Evolutionary conservation across 1,140 invertebrate species (phyloP).

Genomic region (Lepidurus apus): DNA sequence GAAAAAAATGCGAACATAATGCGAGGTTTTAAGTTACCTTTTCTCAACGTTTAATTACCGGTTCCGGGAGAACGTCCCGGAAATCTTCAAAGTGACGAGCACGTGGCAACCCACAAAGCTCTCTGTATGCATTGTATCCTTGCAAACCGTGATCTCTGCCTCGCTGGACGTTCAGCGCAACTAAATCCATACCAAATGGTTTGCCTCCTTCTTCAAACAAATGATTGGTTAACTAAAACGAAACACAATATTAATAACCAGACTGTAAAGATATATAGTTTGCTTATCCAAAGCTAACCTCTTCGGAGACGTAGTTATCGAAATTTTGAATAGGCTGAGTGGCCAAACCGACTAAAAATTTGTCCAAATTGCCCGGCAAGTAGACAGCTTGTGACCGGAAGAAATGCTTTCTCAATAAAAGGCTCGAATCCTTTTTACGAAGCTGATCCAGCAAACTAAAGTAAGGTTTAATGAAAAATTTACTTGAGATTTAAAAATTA

Average conservation of each 20-base stretch:
- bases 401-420: conserved; percentile 34
- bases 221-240: conserved; percentile 44
- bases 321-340: conserved; percentile 34
- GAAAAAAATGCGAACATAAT: conserved; percentile 20
- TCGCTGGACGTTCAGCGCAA: conserved; percentile 48
- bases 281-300: conserved; percentile 28
- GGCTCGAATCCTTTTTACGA: conserved; percentile 26
- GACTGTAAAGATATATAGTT: too few relatives aligned
- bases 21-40: neutral
- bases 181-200: conserved; percentile 48
- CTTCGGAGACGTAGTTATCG: conserved; percentile 35
- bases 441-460: conserved; percentile 27
- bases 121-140: conserved; percentile 47
- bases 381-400: conserved; percentile 34
- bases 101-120: conserved; percentile 59
- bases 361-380: conserved; percentile 38
- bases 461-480: neutral
- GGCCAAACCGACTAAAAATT: conserved; percentile 38
- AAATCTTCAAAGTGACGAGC: conserved; percentile 71
- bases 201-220: conserved; percentile 45
- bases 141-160: conserved; percentile 50
- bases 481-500: too few relatives aligned
- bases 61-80: conserved; percentile 60
- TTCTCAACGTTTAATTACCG: conserved; percentile 49
- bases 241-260: neutral